A percentile compares a stretch with the other conserved stretches of the same genome.
Conservation (phyloP, 2,888 invertebrate species). For the Cantharis flavilabris region DNA sequence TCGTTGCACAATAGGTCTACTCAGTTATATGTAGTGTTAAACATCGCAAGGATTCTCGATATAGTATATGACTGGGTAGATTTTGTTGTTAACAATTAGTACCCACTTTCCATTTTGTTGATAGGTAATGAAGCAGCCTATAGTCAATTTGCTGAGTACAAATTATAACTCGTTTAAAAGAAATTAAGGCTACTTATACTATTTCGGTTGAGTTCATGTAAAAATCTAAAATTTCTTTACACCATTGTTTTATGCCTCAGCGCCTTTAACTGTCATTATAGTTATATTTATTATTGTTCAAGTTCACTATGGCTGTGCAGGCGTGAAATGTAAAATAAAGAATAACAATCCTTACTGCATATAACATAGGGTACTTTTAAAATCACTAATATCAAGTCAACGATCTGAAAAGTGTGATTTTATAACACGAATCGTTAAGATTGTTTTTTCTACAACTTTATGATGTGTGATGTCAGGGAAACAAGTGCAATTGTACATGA, state of each 20-base stretch:
- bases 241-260: conserved; percentile 48
- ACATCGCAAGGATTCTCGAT: background rate
- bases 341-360: conserved; percentile 41
- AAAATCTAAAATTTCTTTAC: conserved; percentile 33
- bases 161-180: conserved; percentile 29
- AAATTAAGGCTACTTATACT: conserved; percentile 30
- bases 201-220: conserved; percentile 33
- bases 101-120: background rate
- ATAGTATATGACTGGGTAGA: background rate
- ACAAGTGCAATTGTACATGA: conserved; percentile 25
- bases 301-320: conserved; percentile 45
- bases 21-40: no score
- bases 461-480: conserved; percentile 35
- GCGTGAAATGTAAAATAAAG: conserved; percentile 43
- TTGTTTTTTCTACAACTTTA: conserved; percentile 34
- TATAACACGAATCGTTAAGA: conserved; percentile 34
- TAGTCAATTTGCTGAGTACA: conserved; percentile 18
- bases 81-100: background rate
- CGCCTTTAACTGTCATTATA: conserved; percentile 51
- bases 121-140: background rate
- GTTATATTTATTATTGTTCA: conserved; percentile 50
- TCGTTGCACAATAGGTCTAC: no score
- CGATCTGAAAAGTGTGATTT: conserved; percentile 41
- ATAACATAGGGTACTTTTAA: conserved; percentile 34
- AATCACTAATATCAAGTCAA: conserved; percentile 36